These are phyloP conservation scores for Montipora capricornis DNA, from an alignment of 64 coral and sea anemone genomes.

Conservation along the genomic window DNA sequence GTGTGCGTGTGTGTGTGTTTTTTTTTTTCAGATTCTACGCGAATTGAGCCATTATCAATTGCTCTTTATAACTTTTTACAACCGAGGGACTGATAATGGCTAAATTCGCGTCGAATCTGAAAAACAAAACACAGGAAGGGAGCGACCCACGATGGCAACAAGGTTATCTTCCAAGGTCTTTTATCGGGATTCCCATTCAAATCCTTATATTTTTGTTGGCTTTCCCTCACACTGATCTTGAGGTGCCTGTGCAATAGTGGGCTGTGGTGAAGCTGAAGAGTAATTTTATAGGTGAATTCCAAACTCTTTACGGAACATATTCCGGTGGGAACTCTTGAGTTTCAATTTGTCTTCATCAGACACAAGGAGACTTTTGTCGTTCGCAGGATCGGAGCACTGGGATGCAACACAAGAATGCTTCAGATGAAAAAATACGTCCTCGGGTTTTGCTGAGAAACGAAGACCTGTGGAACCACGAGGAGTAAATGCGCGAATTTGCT, in stretches of 20 bases:
- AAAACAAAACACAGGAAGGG: no score
- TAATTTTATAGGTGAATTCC: neutral
- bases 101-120: no score
- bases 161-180: no score
- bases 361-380: conserved; percentile 26
- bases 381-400: conserved; percentile 39
- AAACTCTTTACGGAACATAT: conserved; percentile 58
- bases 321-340: conserved; percentile 19
- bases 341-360: conserved; percentile 49
- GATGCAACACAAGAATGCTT: conserved; percentile 47
- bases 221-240: no score
- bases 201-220: no score
- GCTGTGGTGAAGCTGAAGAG: neutral
- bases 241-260: neutral
- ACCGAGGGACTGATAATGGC: no score
- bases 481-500: conserved; percentile 43
- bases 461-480: conserved; percentile 31
- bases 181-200: no score
- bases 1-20: no score
- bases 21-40: no score
- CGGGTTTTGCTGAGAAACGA: conserved; percentile 38
- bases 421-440: conserved; percentile 48
- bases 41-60: no score
- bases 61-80: no score
- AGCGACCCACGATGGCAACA: no score